Evolutionary conservation across 2,113 vertebrate species (phyloP), one percentile per base, ranked within the genome.

Genomic region (Oryzias curvinotus): DNA sequence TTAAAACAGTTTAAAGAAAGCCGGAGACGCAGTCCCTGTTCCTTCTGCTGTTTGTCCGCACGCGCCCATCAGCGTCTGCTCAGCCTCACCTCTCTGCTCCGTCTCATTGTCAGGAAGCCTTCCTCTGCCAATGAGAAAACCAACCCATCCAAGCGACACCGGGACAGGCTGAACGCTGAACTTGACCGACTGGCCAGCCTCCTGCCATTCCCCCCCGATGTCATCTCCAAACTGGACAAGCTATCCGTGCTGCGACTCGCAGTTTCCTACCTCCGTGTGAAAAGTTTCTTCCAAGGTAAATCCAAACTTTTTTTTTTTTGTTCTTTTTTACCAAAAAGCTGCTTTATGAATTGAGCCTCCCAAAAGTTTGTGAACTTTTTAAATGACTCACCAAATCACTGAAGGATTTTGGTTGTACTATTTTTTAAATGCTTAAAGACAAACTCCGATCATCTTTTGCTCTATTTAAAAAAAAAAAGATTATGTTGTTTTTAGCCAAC

Each of bases 261-360:
- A 0, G 96, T 99, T 66, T 96, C 96, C 84, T 99, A 98, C 90
- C 94, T 99, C 58, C 90, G 95, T 17, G 95, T 98, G 86, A 98
- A 96, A 89, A 98, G 95, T 82, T 99, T 97, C 93, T 98, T 99
- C 86, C 93, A 95, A 94, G 95, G 97, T 96, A 92, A 84, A 82
- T 36, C 36, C 8, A 36, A 36, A 12, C 36, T 36, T 13, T 36
- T 36, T 36, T 12, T 30, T 30, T 7, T 30, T 23, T n/a, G n/a
- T n/a, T n/a, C n/a, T 36, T 12, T 30, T 30, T 7, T 30, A 23
- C 1, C 21, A 36, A 36, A 36, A 36, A 12, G 36, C 3, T 12
- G 36, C 36, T 36, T 36, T 36, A 12, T 36, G 12, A 36, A 36
- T 36, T 2, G 52, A 18, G 55, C 26, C 53, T 51, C 4, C 26